These are phyloP conservation scores for Cynaeus angustus DNA, from an alignment of 2,888 invertebrate genomes.

Conservation along the genomic window DNA sequence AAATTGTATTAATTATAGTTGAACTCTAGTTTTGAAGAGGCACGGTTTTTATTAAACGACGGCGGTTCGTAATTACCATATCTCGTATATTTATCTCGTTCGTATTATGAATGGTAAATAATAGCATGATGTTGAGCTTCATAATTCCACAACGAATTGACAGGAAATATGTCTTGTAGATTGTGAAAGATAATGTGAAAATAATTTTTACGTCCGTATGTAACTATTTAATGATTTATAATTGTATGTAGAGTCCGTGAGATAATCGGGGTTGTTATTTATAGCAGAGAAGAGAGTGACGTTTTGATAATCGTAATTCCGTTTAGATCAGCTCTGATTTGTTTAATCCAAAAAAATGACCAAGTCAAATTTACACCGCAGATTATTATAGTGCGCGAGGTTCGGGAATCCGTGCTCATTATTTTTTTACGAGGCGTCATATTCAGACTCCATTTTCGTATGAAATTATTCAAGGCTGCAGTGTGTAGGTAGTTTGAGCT, in stretches of 20 bases:
- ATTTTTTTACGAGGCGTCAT: slow-evolving; percentile 41
- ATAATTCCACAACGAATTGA: slow-evolving; percentile 48
- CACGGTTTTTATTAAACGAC: slow-evolving; percentile 45
- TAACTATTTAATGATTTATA: slow-evolving; percentile 48
- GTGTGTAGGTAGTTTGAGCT: slow-evolving; percentile 51
- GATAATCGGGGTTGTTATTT: slow-evolving; percentile 38
- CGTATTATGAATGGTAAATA: slow-evolving; percentile 52
- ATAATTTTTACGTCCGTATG: slow-evolving; percentile 50
- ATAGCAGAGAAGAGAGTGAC: slow-evolving; percentile 30
- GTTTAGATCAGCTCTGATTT: slow-evolving; percentile 28
- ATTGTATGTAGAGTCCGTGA: slow-evolving; percentile 31
- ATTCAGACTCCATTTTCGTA: slow-evolving; percentile 37
- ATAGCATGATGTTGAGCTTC: slow-evolving; percentile 47
- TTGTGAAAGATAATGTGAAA: slow-evolving; percentile 51
- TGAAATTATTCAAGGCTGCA: slow-evolving; percentile 45
- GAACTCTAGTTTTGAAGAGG: slow-evolving; percentile 26
- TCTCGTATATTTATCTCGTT: slow-evolving; percentile 47
- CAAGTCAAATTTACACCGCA: slow-evolving; percentile 30
- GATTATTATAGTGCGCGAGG: slow-evolving; percentile 44
- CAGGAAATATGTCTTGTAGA: slow-evolving; percentile 53
- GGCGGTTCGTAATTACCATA: slow-evolving; percentile 49
- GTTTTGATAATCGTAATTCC: slow-evolving; percentile 32
- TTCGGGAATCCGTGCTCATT: slow-evolving; percentile 37
- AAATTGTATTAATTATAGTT: slow-evolving; percentile 47
- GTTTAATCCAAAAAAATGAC: slow-evolving; percentile 21